Conservation (phyloP, 1,140 invertebrate species). For the Maniola jurtina region DNA sequence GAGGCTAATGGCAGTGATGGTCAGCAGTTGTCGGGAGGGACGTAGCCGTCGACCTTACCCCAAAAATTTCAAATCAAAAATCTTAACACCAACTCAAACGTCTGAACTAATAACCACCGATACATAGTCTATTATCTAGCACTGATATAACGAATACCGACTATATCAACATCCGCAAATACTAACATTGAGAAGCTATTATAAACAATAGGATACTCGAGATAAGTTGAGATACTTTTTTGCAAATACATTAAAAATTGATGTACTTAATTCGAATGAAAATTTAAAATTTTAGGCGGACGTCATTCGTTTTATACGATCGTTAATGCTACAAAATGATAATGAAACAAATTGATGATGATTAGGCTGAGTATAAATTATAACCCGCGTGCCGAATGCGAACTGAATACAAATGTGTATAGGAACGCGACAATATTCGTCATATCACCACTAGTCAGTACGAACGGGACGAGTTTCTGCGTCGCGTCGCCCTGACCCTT, state of each 20-base stretch:
- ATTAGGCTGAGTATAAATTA: too few relatives aligned
- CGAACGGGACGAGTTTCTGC: conserved; percentile 11
- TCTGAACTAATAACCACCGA: conserved; percentile 31
- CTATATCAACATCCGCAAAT: conserved; percentile 1
- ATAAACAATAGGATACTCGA: too few relatives aligned
- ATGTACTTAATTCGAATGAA: background rate
- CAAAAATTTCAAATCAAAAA: conserved; percentile 47
- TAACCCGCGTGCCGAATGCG: too few relatives aligned
- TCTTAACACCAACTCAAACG: conserved; percentile 38
- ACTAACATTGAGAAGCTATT: too few relatives aligned
- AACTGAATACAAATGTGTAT: background rate
- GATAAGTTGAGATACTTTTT: too few relatives aligned
- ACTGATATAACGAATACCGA: conserved; percentile 11
- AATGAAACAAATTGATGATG: too few relatives aligned
- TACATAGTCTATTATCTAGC: conserved; percentile 7
- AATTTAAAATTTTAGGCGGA: background rate
- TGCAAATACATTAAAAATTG: too few relatives aligned
- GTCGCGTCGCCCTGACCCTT: conserved; percentile 17
- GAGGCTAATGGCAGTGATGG: conserved; percentile 71
- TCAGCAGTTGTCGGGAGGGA: conserved; percentile 70
- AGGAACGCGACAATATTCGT: background rate
- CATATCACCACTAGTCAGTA: conserved; percentile 9
- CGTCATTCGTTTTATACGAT: background rate
- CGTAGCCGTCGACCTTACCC: conserved; percentile 56
- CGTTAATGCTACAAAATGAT: background rate